Conservation (phyloP, 2,113 vertebrate species). For the Leptobrachium ailaonicum region DNA sequence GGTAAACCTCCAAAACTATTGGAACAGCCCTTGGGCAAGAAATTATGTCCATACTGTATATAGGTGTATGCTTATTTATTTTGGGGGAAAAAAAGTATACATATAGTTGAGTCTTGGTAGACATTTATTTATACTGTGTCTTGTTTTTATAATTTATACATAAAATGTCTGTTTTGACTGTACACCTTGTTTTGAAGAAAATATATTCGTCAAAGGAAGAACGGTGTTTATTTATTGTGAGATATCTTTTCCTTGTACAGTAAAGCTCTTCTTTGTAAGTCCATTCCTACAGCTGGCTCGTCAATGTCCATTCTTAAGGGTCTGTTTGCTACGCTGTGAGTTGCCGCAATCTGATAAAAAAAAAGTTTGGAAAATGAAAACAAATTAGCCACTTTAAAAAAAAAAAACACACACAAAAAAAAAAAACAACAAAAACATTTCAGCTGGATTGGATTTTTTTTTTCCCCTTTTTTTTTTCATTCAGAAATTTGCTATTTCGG, state of each 20-base stretch:
- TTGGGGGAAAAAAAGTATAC: conserved; percentile 94
- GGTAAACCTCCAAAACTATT: conserved; percentile 83
- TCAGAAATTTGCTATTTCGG: conserved; percentile 62
- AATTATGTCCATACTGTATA: conserved; percentile 97
- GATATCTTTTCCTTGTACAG: conserved; percentile 92
- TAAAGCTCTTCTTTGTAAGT: conserved; percentile 85
- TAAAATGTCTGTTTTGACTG: conserved; percentile 95
- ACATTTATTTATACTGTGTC: conserved; percentile 99
- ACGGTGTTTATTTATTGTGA: conserved; percentile 99
- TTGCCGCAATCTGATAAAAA: too few relatives aligned
- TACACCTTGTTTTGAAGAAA: conserved; percentile 96
- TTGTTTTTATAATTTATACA: conserved; percentile 99
- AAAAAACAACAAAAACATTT: too few relatives aligned
- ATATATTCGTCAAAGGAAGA: conserved; percentile 99
- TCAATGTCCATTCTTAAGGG: conserved; percentile 66
- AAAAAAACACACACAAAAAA: too few relatives aligned
- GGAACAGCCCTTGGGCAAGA: conserved; percentile 81
- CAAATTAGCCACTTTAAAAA: too few relatives aligned
- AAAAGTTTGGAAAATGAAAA: too few relatives aligned
- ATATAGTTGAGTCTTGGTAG: conserved; percentile 96
- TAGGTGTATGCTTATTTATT: conserved; percentile 99
- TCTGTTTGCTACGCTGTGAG: too few relatives aligned
- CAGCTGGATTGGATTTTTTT: conserved; percentile 35
- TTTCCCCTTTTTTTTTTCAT: conserved; percentile 65
- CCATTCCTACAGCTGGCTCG: conserved; percentile 86